phyloP scores from a whole-genome alignment of 2,888 invertebrate species.

The Achlya flavicornis region DNA sequence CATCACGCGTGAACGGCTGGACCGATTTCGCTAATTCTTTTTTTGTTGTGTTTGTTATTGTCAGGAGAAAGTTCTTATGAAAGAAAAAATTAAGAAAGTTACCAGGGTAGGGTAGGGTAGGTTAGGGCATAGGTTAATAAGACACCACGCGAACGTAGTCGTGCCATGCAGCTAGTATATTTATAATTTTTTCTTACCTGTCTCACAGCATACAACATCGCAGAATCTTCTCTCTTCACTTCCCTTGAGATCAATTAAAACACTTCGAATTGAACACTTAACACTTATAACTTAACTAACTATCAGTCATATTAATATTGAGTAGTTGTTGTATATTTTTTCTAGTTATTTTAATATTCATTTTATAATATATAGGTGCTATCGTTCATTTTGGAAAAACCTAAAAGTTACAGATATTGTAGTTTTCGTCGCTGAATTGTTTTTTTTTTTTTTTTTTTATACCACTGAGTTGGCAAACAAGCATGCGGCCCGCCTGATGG shows the following conservation, averaged over 20 bases:
- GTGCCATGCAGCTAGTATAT: too few species aligned
- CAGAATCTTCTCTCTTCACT: slow-evolving; percentile 44
- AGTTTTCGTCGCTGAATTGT: not conserved
- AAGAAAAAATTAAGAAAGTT: too few species aligned
- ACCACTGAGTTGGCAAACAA: too few species aligned
- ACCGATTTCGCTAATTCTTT: too few species aligned
- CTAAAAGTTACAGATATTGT: slow-evolving; percentile 18
- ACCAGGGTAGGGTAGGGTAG: too few species aligned
- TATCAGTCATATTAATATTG: slow-evolving; percentile 53
- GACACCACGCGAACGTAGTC: too few species aligned
- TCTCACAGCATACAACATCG: slow-evolving; percentile 77
- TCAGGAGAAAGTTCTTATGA: too few species aligned
- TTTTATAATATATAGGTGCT: slow-evolving; percentile 3
- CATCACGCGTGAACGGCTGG: too few species aligned
- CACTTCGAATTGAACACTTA: slow-evolving; percentile 6
- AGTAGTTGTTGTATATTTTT: slow-evolving; percentile 12
- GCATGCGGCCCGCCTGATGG: too few species aligned
- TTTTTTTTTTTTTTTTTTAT: too few species aligned
- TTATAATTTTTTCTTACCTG: slow-evolving; percentile 76
- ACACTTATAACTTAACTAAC: slow-evolving; percentile 36
- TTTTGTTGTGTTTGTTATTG: too few species aligned
- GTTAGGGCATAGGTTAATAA: too few species aligned
- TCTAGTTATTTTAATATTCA: slow-evolving; percentile 10
- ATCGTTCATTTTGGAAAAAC: not conserved
- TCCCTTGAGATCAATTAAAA: slow-evolving; percentile 22